Evolutionary conservation across 2,797 vertebrate species (phyloP).

Genomic region (Platyrinchus mystaceus): DNA sequence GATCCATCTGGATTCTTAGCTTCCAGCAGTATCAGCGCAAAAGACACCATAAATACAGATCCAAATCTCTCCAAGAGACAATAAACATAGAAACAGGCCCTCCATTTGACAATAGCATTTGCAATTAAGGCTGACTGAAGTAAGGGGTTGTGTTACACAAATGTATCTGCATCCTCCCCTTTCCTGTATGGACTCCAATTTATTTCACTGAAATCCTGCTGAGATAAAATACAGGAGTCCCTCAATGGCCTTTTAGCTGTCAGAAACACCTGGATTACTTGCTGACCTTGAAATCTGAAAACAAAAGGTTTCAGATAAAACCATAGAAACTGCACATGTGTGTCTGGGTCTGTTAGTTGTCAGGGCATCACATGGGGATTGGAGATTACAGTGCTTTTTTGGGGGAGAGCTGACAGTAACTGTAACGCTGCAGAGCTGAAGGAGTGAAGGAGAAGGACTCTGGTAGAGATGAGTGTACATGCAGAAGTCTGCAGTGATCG

Average conservation of each 20-base stretch:
- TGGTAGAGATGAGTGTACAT: background rate
- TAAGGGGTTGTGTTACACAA: background rate
- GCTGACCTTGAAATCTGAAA: slow-evolving; percentile 2
- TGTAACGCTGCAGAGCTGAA: background rate
- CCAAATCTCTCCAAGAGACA: background rate
- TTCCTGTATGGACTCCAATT: background rate
- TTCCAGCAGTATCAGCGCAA: background rate
- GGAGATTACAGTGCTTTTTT: background rate
- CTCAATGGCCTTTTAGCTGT: background rate
- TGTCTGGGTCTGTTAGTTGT: slow-evolving; percentile 6
- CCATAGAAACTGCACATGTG: background rate
- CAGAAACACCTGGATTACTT: slow-evolving; percentile 1
- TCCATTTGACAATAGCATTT: background rate
- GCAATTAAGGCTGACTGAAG: background rate
- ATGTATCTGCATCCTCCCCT: background rate
- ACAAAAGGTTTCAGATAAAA: background rate
- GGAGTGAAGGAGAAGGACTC: background rate
- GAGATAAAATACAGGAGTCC: background rate
- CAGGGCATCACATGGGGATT: background rate
- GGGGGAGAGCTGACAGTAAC: background rate
- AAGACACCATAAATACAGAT: background rate
- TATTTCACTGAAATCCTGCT: background rate
- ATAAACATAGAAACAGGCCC: background rate
- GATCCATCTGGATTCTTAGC: background rate
- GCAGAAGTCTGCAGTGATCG: background rate